Base-by-base conservation (phyloP, 2,888 invertebrate genomes). In the Meteorus colon region DNA sequence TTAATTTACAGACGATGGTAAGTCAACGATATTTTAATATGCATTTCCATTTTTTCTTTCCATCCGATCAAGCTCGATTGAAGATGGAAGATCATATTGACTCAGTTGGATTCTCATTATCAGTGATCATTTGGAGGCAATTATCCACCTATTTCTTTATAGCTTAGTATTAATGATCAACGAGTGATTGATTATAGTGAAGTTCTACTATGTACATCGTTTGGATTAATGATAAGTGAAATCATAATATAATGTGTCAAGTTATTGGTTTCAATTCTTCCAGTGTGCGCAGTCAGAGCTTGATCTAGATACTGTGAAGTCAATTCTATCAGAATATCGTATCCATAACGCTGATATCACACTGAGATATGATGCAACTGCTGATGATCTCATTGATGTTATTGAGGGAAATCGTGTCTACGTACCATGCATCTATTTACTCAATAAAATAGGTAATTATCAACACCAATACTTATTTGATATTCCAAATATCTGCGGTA, bases 271-370 rank as follows among this genome's bases (percentile, higher is more conserved):
- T 48, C 29, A 5, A 67, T 74, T 59, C 8, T 68, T 24, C 6
- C 87, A 95, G 94, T 94, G 95, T 73, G 90, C 95, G 0, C 99
- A 99, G 91, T 93, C 96, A 0, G 99, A 99, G 90, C 91, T 99
- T 77, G 99, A 99, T 90, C 86, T 94, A 73, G 99, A 99, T 84
- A 94, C 96, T 0, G 99, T 99, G 2, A 98, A 97, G 91, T 95
- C 96, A 0, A 99, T 99, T 85, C 91, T 99, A 45, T 96, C 97
- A 0, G 99, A 99, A 90, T 99, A 99, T 90, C 97, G 96, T 91
- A 99, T 99, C 77, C 98, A 99, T 90, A 99, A 99, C 90, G 99
- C 99, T 16, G 99, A 99, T 89, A 96, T 99, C 75, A 98, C 98
- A 0, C 91, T 99, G 63, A 93, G 96, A 80, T 97, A 95, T 85